Percentiles rank a stretch among this genome's conserved stretches.
These are phyloP conservation scores for Agrilus mali DNA, from an alignment of 2,888 invertebrate species.

Conservation along the genomic window DNA sequence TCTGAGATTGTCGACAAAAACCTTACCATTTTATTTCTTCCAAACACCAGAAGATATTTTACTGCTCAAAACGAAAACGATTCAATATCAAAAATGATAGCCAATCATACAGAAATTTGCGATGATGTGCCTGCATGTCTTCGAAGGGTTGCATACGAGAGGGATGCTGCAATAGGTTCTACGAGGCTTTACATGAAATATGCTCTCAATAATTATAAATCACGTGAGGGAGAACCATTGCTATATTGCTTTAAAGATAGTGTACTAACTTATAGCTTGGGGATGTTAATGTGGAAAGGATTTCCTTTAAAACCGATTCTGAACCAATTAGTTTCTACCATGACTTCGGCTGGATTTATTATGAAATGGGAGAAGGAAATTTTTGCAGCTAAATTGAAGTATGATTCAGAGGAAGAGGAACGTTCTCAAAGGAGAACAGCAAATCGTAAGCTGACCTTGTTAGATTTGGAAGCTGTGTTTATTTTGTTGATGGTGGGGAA, in stretches of 20 bases:
- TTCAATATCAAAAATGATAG: neutral
- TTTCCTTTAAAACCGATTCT: conserved; percentile 23
- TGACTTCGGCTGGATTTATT: conserved; percentile 23
- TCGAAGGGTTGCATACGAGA: conserved; percentile 13
- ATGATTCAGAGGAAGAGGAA: neutral
- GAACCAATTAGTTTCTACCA: conserved; percentile 18
- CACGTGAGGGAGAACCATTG: conserved; percentile 14
- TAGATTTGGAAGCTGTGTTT: conserved; percentile 5
- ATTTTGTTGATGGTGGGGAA: conserved; percentile 5
- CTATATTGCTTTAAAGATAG: conserved; percentile 20
- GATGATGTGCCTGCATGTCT: conserved; percentile 16
- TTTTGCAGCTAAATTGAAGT: conserved; percentile 8
- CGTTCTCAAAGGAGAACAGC: neutral
- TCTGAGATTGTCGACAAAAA: conserved; percentile 18
- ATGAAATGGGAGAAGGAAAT: conserved; percentile 17
- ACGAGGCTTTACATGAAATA: conserved; percentile 22
- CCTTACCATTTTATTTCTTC: conserved; percentile 17
- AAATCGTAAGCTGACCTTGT: conserved; percentile 1
- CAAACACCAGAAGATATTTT: conserved; percentile 16
- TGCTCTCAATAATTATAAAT: conserved; percentile 17
- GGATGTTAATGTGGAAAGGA: conserved; percentile 26
- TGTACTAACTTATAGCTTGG: conserved; percentile 24
- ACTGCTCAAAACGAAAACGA: conserved; percentile 4
- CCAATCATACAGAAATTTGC: conserved; percentile 12
- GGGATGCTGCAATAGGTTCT: conserved; percentile 19